These are phyloP conservation scores for Tanytarsus gracilentus DNA, from an alignment of 2,888 invertebrate genomes.

Conservation along the genomic window DNA sequence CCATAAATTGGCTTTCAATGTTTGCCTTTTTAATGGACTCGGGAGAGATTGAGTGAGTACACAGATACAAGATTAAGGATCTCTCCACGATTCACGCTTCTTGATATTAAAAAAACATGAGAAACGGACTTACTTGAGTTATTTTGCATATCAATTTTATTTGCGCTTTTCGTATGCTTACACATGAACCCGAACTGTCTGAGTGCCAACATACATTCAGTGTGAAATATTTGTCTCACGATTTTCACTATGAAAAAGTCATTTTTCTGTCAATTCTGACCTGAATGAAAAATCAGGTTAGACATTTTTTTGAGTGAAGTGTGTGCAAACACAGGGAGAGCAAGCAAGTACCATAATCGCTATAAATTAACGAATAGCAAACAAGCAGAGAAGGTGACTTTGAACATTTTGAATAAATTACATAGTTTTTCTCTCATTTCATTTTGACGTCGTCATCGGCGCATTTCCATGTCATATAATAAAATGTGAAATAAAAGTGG, in stretches of 20 bases:
- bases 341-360: neutral
- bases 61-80: no score
- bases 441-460: neutral
- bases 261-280: no score
- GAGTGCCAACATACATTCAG: no score
- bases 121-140: slow-evolving; percentile 15
- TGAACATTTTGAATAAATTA: slow-evolving; percentile 26
- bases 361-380: slow-evolving; percentile 27
- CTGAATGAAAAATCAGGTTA: neutral
- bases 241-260: no score
- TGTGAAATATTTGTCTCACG: slow-evolving; percentile 14
- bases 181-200: no score
- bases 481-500: neutral
- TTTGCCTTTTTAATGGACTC: no score
- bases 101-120: slow-evolving; percentile 11
- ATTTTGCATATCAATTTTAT: slow-evolving; percentile 17
- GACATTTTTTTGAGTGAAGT: neutral
- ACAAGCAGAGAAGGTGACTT: slow-evolving; percentile 24
- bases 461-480: neutral
- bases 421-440: slow-evolving; percentile 13
- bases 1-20: no score
- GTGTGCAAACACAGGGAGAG: neutral
- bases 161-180: no score
- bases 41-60: no score
- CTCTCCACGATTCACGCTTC: no score